Evolutionary conservation across 2,888 invertebrate species (phyloP).

Genomic region (Rhingia campestris): DNA sequence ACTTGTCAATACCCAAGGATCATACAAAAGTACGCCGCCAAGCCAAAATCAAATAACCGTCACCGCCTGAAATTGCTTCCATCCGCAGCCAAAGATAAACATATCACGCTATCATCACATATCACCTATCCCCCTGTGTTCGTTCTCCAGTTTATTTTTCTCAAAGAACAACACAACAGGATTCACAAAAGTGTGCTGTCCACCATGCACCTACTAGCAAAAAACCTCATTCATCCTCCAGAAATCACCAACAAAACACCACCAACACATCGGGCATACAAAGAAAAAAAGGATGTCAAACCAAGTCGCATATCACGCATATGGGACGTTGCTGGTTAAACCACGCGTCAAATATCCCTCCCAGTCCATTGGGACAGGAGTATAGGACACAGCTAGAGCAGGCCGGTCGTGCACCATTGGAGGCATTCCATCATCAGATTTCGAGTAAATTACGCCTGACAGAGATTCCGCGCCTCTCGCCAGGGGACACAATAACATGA

Average conservation of each 20-base stretch:
- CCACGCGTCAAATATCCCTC: constrained; percentile 58
- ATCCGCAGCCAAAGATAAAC: constrained; percentile 39
- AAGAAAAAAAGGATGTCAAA: constrained; percentile 13
- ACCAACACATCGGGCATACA: not conserved
- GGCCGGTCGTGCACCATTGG: constrained; percentile 20
- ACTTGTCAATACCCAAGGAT: not conserved
- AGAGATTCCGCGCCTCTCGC: constrained; percentile 57
- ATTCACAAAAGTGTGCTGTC: constrained; percentile 7
- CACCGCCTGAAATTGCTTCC: constrained; percentile 32
- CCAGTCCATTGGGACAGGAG: not conserved
- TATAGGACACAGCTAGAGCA: not conserved
- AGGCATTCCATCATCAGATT: constrained; percentile 64
- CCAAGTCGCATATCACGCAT: constrained; percentile 51
- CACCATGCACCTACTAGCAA: not conserved
- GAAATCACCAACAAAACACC: constrained; percentile 11
- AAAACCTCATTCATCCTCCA: constrained; percentile 2
- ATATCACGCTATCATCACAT: constrained; percentile 34
- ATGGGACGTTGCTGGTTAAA: constrained; percentile 48
- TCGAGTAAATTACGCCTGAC: constrained; percentile 68
- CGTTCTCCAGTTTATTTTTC: constrained; percentile 8
- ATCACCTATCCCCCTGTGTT: not conserved
- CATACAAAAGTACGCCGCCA: not conserved
- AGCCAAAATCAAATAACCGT: constrained; percentile 48
- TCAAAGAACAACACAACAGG: constrained; percentile 4
- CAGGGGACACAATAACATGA: constrained; percentile 61